These are phyloP conservation scores for Acipenser ruthenus DNA, from an alignment of 2,797 vertebrate species.

Conservation along the genomic window DNA sequence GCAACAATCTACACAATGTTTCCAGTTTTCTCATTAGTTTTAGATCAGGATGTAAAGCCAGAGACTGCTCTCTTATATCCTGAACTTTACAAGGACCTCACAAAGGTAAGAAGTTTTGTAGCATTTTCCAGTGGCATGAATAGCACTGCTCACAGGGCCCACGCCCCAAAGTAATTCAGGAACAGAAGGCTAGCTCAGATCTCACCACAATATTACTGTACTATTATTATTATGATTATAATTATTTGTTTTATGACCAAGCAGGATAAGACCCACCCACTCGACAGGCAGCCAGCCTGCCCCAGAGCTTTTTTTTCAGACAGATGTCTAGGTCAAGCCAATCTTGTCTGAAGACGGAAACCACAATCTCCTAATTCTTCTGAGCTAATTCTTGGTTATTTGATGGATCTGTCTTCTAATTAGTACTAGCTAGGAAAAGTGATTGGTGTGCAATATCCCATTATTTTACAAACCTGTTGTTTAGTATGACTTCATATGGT, in stretches of 20 bases:
- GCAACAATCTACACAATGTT: slow-evolving; percentile 99
- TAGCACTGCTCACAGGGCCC: too few relatives aligned
- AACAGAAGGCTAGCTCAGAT: neutral
- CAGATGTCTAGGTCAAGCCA: neutral
- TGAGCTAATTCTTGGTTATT: neutral
- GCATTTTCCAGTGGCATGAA: neutral
- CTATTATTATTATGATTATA: neutral
- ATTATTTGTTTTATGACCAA: slow-evolving; percentile 1
- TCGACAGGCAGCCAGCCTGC: neutral
- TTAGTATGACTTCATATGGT: too few relatives aligned
- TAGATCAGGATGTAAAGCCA: slow-evolving; percentile 95
- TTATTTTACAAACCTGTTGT: too few relatives aligned
- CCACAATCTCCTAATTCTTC: neutral
- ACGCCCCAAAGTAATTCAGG: neutral
- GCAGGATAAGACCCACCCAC: neutral
- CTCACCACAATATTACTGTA: neutral
- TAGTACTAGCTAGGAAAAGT: neutral
- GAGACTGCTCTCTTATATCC: slow-evolving; percentile 93
- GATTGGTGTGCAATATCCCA: neutral
- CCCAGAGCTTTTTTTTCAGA: neutral
- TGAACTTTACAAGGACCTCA: slow-evolving; percentile 97
- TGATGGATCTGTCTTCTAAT: neutral
- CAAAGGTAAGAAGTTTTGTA: slow-evolving; percentile 64
- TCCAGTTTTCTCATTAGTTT: slow-evolving; percentile 91
- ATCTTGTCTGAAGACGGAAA: neutral